A percentile compares a stretch with the other conserved stretches of the same genome.
Conservation (phyloP, 2,113 vertebrate species). For the Albula glossodonta region DNA sequence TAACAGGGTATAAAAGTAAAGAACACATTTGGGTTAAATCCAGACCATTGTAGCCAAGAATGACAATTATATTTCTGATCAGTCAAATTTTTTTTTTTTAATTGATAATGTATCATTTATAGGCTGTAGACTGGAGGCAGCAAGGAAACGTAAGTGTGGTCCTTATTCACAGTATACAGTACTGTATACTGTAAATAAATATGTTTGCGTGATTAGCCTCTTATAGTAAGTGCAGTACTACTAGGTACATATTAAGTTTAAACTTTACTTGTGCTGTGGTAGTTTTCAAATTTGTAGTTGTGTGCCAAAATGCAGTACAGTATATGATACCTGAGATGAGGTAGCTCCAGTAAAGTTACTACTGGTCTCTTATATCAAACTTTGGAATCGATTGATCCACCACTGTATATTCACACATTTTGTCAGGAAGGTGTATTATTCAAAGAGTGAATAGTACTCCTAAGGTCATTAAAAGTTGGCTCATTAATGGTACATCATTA, state of each 20-base stretch:
- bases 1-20: background rate
- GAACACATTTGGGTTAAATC: background rate
- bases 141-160: conserved; percentile 6
- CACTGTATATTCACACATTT: too few relatives aligned
- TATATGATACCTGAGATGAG: background rate
- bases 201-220: background rate
- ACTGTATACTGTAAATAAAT: background rate
- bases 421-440: too few relatives aligned
- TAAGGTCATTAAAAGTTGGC: too few relatives aligned
- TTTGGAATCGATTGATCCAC: too few relatives aligned
- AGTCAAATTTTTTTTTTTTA: background rate
- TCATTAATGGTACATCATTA: too few relatives aligned
- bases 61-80: background rate
- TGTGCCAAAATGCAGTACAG: background rate
- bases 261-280: background rate
- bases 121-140: background rate
- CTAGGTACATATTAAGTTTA: background rate
- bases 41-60: background rate
- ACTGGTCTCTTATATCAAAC: too few relatives aligned
- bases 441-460: too few relatives aligned
- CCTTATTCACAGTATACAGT: background rate
- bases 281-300: background rate
- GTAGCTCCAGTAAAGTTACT: background rate
- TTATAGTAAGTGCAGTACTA: background rate
- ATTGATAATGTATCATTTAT: background rate